A percentile compares a stretch with the other conserved stretches of the same genome.
Conservation (phyloP, 2,888 invertebrate genomes). For the Cremastinae sp. region DNA sequence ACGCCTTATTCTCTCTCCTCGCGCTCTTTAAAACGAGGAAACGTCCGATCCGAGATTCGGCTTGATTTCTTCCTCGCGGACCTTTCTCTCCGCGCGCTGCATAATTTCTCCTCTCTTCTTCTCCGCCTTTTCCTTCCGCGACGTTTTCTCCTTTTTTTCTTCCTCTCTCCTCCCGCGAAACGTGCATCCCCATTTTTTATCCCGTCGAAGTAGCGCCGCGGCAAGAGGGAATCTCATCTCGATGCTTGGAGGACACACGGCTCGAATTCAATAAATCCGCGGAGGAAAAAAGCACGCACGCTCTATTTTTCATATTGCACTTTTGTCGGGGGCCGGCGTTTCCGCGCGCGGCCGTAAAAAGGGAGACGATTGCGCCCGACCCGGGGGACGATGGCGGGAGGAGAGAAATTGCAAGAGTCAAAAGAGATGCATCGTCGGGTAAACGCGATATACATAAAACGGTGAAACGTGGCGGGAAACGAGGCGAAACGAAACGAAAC, state of each 20-base stretch:
- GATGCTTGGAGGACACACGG: background rate
- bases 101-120: slow-evolving; percentile 10
- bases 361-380: slow-evolving; percentile 1
- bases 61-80: slow-evolving; percentile 35
- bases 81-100: slow-evolving; percentile 9
- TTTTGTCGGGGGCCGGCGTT: too few species aligned
- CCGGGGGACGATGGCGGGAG: slow-evolving; percentile 12
- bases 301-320: too few species aligned
- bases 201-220: too few species aligned
- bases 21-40: slow-evolving; percentile 69
- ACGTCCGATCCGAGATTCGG: slow-evolving; percentile 66
- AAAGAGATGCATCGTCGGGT: slow-evolving; percentile 76
- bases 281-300: too few species aligned
- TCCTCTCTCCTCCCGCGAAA: too few species aligned
- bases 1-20: slow-evolving; percentile 47
- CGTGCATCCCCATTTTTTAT: background rate
- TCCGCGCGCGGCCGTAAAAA: slow-evolving; percentile 2
- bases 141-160: slow-evolving; percentile 19
- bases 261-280: background rate
- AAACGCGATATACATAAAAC: slow-evolving; percentile 71
- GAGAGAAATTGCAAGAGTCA: slow-evolving; percentile 51
- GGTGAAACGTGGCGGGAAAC: slow-evolving; percentile 77
- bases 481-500: slow-evolving; percentile 77
- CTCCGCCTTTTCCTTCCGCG: slow-evolving; percentile 23
- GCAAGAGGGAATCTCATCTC: slow-evolving; percentile 1